Base-by-base conservation (phyloP, 2,888 invertebrate genomes). In the Tridacna crocea region DNA sequence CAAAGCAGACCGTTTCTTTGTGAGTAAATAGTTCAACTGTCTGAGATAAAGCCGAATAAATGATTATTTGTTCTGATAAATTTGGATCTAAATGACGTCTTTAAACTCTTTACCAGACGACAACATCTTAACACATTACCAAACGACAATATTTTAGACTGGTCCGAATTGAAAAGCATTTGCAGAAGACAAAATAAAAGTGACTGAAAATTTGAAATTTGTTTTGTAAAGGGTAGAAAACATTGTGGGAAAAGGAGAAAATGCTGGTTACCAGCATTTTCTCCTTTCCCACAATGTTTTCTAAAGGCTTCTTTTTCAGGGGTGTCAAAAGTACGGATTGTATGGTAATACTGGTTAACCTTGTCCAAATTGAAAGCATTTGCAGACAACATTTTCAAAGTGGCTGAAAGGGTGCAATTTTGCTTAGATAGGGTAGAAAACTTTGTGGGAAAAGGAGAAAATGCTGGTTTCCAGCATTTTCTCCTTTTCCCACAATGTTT, bases 41-140 rank as follows among this genome's bases (percentile, higher is more conserved):
- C 70, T 48, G 0, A 70, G 51, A 70, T 70, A 70, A 70, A 70
- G 51, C 70, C 70, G 48, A 70, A 70, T 70, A 70, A 70, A 70
- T 70, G 70, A 70, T 70, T 48, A 51, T 70, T 70, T 70, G 70
- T 70, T 51, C 19, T 24, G 70, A 70, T 70, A 70, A 70, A 70
- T 70, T 70, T 24, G 24, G 70, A 70, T 70, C 47, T 70, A 48
- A 70, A 70, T 70, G 70, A 70, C 68, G 46, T 4, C 36, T 36
- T 36, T 36, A 8, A 36, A 36, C 3, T 8, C 36, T 8, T 36
- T 36, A 36, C 36, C 36, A 36, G 8, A 36, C 36, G 2, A 2
- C 36, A 36, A 4, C n/a, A n/a, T n/a, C n/a, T n/a, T n/a, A n/a
- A n/a, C n/a, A n/a, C n/a, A n/a, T n/a, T n/a, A n/a, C n/a, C n/a